Base-by-base conservation (phyloP, 1,140 invertebrate species). In the Sweltsa coloradensis region DNA sequence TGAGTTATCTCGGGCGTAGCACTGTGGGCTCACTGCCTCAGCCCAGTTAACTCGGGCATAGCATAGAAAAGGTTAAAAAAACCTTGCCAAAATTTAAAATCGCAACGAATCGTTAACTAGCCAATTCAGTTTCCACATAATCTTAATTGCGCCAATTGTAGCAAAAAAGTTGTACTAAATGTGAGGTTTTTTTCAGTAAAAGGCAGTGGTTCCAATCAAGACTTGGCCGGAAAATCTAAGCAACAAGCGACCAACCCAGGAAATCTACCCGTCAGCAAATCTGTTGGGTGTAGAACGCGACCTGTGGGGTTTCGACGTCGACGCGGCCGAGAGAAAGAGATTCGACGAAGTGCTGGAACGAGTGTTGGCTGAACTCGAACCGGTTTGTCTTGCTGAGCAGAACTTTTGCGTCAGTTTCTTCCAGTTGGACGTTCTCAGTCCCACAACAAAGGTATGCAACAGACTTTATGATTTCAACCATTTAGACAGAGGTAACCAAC, bases 371-470 rank as follows among this genome's bases (percentile, higher is more conserved):
- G 84, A 94, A 59, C 72, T 97, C 40, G 91, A 96, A 62, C 88
- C 87, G 21, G 79, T 94, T 49, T 96, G 93, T 63, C 71, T 96
- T 29, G 83, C 84, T 18, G 95, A 99, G 64, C 94, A 98, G 68
- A 82, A 92, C 52, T 98, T 98, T 70, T 97, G 91, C 64, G 81
- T 90, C 9, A 74, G 79, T 25, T 98, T 97, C 68, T 93, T 98
- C 59, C 86, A 93, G 56, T 70, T 97, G 36, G 84, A 90, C 59
- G 73, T 74, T 6, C 60, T 71, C 6, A 62, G 66, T 59, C 67
- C 68, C 6, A 68, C 63, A 41, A 57, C 60, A 11, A 53, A 47
- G 41, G 49, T 51, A 40, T 22, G 9, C n/a, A 16, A 31, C 29
- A 31, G 9, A 31, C 9, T 31, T 31, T n/a, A n/a, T n/a, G n/a